Evolutionary conservation across 2,888 invertebrate genomes (phyloP).

Genomic region (Latheticus oryzae): DNA sequence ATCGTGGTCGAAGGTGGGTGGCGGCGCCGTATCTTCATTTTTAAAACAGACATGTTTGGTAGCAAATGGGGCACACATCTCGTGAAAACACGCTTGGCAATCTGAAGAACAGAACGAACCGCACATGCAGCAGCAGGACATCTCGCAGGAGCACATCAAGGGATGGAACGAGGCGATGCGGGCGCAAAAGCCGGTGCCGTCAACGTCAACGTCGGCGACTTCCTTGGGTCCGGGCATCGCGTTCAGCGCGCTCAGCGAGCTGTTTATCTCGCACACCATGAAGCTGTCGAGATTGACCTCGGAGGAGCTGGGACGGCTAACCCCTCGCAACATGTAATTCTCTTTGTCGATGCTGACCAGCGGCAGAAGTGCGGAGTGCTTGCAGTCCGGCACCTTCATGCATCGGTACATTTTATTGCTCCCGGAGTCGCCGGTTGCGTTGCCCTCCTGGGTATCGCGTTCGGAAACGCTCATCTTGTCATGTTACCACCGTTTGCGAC

Average conservation of each 20-base stretch:
- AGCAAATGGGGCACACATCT: slow-evolving; percentile 68
- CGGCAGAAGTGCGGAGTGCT: slow-evolving; percentile 55
- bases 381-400: slow-evolving; percentile 62
- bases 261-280: slow-evolving; percentile 61
- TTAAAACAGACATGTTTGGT: slow-evolving; percentile 64
- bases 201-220: slow-evolving; percentile 50
- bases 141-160: slow-evolving; percentile 65
- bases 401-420: slow-evolving; percentile 58
- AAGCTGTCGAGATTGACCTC: slow-evolving; percentile 62
- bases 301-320: slow-evolving; percentile 55
- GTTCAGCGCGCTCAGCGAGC: slow-evolving; percentile 48
- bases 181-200: slow-evolving; percentile 61
- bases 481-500: slow-evolving; percentile 46
- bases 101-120: slow-evolving; percentile 72
- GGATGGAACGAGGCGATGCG: slow-evolving; percentile 66
- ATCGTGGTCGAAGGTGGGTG: slow-evolving; percentile 62
- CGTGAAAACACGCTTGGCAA: slow-evolving; percentile 75
- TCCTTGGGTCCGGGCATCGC: slow-evolving; percentile 49
- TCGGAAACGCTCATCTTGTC: slow-evolving; percentile 60
- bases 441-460: slow-evolving; percentile 51
- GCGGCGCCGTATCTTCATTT: slow-evolving; percentile 56
- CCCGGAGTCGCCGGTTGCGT: slow-evolving; percentile 45
- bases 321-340: slow-evolving; percentile 68
- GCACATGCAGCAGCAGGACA: slow-evolving; percentile 73
- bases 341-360: slow-evolving; percentile 67